Evolutionary conservation across 2,888 invertebrate species (phyloP).

Genomic region (Cheilosia pagana): DNA sequence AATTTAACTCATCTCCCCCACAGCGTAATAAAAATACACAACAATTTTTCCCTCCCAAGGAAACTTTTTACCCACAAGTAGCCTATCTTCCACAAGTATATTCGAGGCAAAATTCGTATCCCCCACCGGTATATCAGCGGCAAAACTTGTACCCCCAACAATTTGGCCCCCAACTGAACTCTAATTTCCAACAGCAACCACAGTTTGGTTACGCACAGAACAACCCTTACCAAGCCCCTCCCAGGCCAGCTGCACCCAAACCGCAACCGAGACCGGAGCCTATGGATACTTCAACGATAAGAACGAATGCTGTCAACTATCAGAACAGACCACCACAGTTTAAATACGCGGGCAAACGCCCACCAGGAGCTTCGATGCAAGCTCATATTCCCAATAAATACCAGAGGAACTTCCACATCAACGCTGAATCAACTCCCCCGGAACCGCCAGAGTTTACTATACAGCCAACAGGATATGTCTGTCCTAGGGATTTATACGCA

Average conservation of each 20-base stretch:
- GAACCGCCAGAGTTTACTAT: neutral
- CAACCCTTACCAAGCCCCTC: constrained; percentile 8
- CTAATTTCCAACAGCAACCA: constrained; percentile 4
- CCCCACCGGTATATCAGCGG: neutral
- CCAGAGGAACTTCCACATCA: constrained; percentile 34
- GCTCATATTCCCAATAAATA: constrained; percentile 16
- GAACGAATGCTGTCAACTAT: constrained; percentile 23
- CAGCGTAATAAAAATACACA: neutral
- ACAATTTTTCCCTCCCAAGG: neutral
- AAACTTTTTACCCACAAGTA: constrained; percentile 22
- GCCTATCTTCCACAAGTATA: constrained; percentile 12
- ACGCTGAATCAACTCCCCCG: neutral
- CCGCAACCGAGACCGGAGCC: constrained; percentile 39
- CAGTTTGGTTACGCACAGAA: neutral
- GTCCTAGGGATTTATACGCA: constrained; percentile 12
- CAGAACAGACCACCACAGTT: constrained; percentile 34
- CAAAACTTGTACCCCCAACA: neutral
- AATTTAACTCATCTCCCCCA: neutral
- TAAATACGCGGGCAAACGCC: constrained; percentile 38
- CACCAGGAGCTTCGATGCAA: constrained; percentile 8
- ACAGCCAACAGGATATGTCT: constrained; percentile 25
- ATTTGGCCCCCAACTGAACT: neutral
- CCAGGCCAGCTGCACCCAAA: constrained; percentile 18
- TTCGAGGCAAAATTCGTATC: neutral
- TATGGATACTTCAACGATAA: constrained; percentile 35